Base-by-base conservation (phyloP, 2,888 invertebrate genomes). In the Eumerus sabulonum region DNA sequence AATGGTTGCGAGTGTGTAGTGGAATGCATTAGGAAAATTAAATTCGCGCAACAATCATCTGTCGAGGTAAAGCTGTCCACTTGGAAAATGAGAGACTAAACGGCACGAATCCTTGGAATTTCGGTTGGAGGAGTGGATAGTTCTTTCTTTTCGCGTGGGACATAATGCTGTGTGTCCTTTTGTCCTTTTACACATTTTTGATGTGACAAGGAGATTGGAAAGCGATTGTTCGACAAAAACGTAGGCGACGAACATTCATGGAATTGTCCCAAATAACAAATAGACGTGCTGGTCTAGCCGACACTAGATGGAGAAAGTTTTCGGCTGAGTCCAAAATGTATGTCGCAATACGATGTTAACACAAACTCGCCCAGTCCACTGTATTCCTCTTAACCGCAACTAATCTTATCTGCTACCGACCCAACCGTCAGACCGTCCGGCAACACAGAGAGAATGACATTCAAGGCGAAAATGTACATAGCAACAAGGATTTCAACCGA, bases 21-120 rank as follows among this genome's bases (percentile, higher is more conserved):
- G 72, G 77, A 77, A 77, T 77, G 77, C 77, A 77, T 77, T 77
- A 77, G 66, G 72, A 77, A 77, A 77, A 77, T 77, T 77, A 77
- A 77, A 77, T 72, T 77, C 77, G 67, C 67, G 62, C 72, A 67
- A 77, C 66, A 66, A 47, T 35, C 59, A 40, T 56, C 27, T 45
- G 68, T 40, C 12, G 42, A 16, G 17, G 19, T 16, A 19, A 36
- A 44, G 16, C 27, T 56, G 27, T 67, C 67, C 77, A 73, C 63
- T 67, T 54, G 67, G 63, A 47, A 53, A 42, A 62, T 66, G 62
- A n/a, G n/a, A n/a, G n/a, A n/a, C n/a, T n/a, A n/a, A 27, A 59
- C 63, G 59, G 67, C 77, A 63, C 57, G 40, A 36, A 51, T 56
- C 53, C 19, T 73, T 68, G 48, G 44, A 57, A 59, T 67, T 73